Evolutionary conservation across 2,113 vertebrate genomes (phyloP), one percentile per base, ranked within the genome.

Genomic region (Ceyx melanurus): DNA sequence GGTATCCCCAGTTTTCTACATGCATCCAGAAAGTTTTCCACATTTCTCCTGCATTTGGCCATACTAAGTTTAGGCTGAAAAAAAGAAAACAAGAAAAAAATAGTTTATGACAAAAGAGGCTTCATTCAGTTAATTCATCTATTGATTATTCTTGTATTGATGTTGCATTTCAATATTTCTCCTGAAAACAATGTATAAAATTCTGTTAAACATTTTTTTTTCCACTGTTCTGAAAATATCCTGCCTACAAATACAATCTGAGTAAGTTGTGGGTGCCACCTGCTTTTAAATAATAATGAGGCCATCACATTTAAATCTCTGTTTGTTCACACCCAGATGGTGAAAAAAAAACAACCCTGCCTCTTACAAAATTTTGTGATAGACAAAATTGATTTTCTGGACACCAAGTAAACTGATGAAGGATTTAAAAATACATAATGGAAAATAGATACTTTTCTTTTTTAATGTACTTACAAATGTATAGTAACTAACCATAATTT

Each of bases 21-120:
- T 15, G 99, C 99, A 81, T 99, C 99, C 97, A 99, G 90, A 97
- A 99, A 99, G 96, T 99, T 99, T 97, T 99, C 99, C 93, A 99
- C 99, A 1, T 99, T 99, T 92, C 99, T 98, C 91, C 99, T 98
- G 97, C 99, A 99, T 95, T 99, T 99, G 89, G 99, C 99, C 99
- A 99, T 99, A 94, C 99, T 99, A 92, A 99, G 99, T 97, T 99
- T 99, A 92, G 99, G 99, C 99, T 99, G 96, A 46, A 94, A 96
- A 97, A 66, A 48, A 7, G 96, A 57, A 23, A 16, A 26, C 50
- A 82, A 95, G 21, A 23, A 95, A 90, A 72, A 64, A 23, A 37
- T 2, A 16, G 5, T 78, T 89, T 68, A 83, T 21, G 61, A 58
- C 53, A 87, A 90, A 51, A 84, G 11, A 66, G 88, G 6, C 31